Evolutionary conservation across 2,797 vertebrate genomes (phyloP).

Genomic region (Mycteria americana): DNA sequence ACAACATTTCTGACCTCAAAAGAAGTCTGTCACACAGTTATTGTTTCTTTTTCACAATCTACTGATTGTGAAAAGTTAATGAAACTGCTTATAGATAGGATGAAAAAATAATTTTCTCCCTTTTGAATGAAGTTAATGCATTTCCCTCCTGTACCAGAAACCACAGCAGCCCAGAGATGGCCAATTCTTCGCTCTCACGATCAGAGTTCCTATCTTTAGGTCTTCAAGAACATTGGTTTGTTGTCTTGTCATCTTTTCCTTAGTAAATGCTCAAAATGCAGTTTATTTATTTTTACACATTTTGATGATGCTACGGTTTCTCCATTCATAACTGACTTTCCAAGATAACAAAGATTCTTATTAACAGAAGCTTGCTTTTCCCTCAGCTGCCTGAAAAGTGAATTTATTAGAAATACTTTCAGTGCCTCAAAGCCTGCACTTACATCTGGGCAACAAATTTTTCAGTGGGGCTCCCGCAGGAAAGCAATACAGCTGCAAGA

Average conservation of each 20-base stretch:
- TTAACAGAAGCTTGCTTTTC: neutral
- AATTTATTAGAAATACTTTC: neutral
- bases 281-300: neutral
- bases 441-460: neutral
- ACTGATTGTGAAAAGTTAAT: neutral
- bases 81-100: neutral
- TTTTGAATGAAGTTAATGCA: neutral
- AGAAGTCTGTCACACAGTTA: neutral
- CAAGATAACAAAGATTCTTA: neutral
- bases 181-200: neutral
- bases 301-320: neutral
- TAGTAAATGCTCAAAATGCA: neutral
- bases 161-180: neutral
- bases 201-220: neutral
- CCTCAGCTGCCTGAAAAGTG: neutral
- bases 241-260: neutral
- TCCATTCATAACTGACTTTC: neutral
- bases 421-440: neutral
- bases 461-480: neutral
- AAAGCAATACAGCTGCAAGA: neutral
- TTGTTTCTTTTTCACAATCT: neutral
- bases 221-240: neutral
- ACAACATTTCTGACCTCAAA: neutral
- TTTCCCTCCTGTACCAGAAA: neutral
- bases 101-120: neutral